Base-by-base conservation (phyloP, 64 coral and sea anemone species). In the Porites australiensis region DNA sequence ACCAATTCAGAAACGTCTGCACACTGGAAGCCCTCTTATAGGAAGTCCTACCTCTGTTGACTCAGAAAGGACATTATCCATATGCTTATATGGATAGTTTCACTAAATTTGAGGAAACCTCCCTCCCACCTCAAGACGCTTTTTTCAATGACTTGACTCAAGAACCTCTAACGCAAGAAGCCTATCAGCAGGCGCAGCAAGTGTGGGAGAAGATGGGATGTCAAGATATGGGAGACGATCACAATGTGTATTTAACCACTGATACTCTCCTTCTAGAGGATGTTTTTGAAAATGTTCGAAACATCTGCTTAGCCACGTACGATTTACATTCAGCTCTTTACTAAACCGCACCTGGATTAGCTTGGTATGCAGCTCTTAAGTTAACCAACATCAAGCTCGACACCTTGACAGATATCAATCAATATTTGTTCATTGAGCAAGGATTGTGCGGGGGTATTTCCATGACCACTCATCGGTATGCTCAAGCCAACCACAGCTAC, bases 251-350 rank as follows among this genome's bases (percentile, higher is more conserved):
- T 27, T 47, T 89, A 4, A 58, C 61, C 21, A 67, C 87, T 2
- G 87, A 89, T 77, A 57, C 77, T 2, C 46, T 89, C 59, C 87
- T 77, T 2, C 43, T 89, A 53, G 70, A 70, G n/a, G 87, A 89
- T 63, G 87, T 89, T 2, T 89, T 89, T 64, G 87, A 89, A 27
- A 75, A 77, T 37, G 77, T 89, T 52, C 75, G 87, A 19, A 27
- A n/a, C 22, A 44, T 73, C 19, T 89, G 70, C 50, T 46, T 72
- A 3, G 67, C 77, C 47, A 43, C 75, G 2, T 89, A 77, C 45
- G 18, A 50, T 18, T 27, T 89, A 6, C 71, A 89, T 57, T 72
- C 87, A 2, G 67, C 23, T 64, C 74, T 69, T 19, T 90, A 74
- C 48, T 78, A 78, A 22, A 77, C 88, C 13, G 46, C 27, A 8